Percentiles rank a stretch among this genome's conserved stretches.
These are phyloP conservation scores for Harpagus bidentatus DNA, from an alignment of 2,113 vertebrate species.

Conservation along the genomic window DNA sequence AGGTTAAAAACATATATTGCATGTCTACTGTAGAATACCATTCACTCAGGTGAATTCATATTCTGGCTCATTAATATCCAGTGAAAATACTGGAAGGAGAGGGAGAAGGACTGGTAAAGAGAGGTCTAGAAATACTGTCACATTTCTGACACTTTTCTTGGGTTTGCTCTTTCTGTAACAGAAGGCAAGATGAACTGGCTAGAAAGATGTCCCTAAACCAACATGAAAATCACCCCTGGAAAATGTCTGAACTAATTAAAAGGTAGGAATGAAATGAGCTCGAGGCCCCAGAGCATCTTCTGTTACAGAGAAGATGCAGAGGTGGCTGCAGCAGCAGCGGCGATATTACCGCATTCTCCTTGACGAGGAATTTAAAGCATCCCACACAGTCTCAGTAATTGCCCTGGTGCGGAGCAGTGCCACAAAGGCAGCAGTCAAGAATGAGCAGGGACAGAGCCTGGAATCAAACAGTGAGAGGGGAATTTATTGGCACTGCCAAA, in stretches of 20 bases:
- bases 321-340: not conserved
- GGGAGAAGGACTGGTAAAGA: not conserved
- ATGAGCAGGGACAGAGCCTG: not conserved
- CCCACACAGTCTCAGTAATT: not conserved
- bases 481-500: not conserved
- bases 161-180: not conserved
- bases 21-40: not conserved
- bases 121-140: not conserved
- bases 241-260: slow-evolving; percentile 18
- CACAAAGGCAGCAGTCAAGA: not conserved
- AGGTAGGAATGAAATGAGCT: not conserved
- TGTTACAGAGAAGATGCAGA: not conserved
- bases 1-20: not conserved
- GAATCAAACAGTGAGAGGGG: not conserved
- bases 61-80: not conserved
- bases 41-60: not conserved
- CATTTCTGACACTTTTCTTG: not conserved
- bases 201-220: not conserved
- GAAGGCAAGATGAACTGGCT: not conserved
- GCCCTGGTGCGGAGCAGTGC: not conserved
- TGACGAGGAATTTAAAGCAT: not conserved
- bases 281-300: not conserved
- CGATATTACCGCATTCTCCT: not conserved
- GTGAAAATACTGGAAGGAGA: not conserved
- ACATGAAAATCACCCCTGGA: not conserved